Evolutionary conservation across 2,113 vertebrate species (phyloP).

Genomic region (Sylvilagus bachmani): DNA sequence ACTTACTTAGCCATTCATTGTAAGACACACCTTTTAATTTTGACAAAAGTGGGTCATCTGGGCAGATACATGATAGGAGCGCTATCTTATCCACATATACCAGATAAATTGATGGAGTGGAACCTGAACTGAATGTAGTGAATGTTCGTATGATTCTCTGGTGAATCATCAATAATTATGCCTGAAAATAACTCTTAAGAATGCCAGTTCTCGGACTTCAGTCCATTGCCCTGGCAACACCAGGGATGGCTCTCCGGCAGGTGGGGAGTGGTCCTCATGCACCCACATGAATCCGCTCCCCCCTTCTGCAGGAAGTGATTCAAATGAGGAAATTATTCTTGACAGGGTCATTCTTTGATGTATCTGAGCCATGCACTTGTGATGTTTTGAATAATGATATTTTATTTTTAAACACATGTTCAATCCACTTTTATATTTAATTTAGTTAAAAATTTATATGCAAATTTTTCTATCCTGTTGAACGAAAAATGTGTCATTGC

Average conservation of each 20-base stretch:
- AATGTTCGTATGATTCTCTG: neutral
- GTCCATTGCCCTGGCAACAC: neutral
- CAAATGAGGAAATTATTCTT: neutral
- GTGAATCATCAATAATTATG: neutral
- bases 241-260: neutral
- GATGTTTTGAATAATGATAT: neutral
- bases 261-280: rapidly evolving
- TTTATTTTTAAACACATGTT: neutral
- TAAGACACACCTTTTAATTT: neutral
- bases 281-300: too few relatives aligned
- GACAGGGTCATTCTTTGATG: neutral
- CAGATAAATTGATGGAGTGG: neutral
- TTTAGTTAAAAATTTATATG: neutral
- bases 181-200: neutral
- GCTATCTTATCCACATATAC: neutral
- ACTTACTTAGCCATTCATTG: neutral
- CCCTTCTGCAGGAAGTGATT: neutral
- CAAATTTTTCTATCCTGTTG: neutral
- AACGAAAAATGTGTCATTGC: neutral
- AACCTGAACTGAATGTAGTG: neutral
- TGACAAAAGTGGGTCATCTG: neutral
- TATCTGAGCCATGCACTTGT: neutral
- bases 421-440: neutral
- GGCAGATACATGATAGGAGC: neutral
- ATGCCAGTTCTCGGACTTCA: neutral